These are phyloP conservation scores for Nerophis ophidion DNA, from an alignment of 2,113 vertebrate genomes.

Conservation along the genomic window DNA sequence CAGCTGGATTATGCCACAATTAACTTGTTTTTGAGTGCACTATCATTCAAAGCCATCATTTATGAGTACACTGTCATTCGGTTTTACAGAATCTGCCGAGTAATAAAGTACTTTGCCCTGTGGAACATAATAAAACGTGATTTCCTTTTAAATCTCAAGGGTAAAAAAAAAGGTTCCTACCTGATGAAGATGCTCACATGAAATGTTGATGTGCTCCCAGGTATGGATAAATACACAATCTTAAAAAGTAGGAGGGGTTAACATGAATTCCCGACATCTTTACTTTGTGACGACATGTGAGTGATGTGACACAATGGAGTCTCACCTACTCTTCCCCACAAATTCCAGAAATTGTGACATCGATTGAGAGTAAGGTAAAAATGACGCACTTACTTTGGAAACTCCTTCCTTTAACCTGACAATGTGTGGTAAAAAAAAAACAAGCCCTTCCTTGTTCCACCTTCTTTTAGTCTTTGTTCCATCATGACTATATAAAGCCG, in stretches of 20 bases:
- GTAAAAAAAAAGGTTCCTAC: slow-evolving; percentile 43
- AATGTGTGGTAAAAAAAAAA: not conserved
- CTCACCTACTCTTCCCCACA: not conserved
- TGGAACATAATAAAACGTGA: no score
- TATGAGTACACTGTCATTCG: no score
- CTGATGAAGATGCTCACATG: slow-evolving; percentile 35
- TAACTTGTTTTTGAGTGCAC: no score
- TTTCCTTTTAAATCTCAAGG: not conserved
- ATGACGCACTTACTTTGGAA: slow-evolving; percentile 1
- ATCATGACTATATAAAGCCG: slow-evolving; percentile 55
- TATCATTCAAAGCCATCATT: no score
- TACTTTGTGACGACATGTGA: not conserved
- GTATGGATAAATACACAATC: slow-evolving; percentile 42
- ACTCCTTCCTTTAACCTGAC: slow-evolving; percentile 27
- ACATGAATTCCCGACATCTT: slow-evolving; percentile 13
- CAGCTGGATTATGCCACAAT: no score
- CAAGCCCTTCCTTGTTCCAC: slow-evolving; percentile 23
- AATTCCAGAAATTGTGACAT: not conserved
- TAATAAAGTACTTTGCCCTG: no score
- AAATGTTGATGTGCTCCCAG: slow-evolving; percentile 25
- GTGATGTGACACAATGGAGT: not conserved
- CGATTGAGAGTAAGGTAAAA: not conserved
- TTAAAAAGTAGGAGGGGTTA: slow-evolving; percentile 51
- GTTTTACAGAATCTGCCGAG: no score
- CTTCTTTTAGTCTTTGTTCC: not conserved